Evolutionary conservation across 1,140 invertebrate genomes (phyloP).

Genomic region (Antheraea mylitta): DNA sequence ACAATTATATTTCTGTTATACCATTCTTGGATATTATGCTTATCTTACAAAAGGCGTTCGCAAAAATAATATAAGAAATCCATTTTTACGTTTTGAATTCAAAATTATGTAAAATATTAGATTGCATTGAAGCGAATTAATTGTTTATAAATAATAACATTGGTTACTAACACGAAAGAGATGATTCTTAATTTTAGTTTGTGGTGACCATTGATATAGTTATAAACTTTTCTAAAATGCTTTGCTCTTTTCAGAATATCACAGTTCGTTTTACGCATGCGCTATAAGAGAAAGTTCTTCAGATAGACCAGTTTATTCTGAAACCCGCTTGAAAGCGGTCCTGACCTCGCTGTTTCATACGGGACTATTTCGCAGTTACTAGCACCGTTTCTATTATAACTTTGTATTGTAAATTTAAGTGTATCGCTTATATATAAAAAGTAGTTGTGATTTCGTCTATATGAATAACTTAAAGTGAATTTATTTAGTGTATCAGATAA

Average conservation of each 20-base stretch:
- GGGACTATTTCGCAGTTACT: constrained; percentile 2
- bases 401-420: background rate
- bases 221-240: background rate
- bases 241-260: background rate
- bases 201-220: background rate
- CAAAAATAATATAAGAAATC: too few species aligned
- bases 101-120: too few species aligned
- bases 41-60: too few species aligned
- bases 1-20: too few species aligned
- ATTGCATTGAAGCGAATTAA: background rate
- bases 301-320: constrained; percentile 22
- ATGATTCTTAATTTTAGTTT: background rate
- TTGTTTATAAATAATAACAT: background rate
- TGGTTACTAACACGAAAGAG: background rate
- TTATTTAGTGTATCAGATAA: background rate
- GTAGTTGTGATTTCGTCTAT: background rate
- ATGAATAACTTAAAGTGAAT: background rate
- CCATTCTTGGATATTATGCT: too few species aligned
- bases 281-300: constrained; percentile 17
- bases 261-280: constrained; percentile 18
- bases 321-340: constrained; percentile 23
- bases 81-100: too few species aligned
- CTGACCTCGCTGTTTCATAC: background rate
- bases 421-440: background rate
- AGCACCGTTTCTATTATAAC: constrained; percentile 1